Base-by-base conservation (phyloP, 2,797 vertebrate genomes). In the Ara ararauna region DNA sequence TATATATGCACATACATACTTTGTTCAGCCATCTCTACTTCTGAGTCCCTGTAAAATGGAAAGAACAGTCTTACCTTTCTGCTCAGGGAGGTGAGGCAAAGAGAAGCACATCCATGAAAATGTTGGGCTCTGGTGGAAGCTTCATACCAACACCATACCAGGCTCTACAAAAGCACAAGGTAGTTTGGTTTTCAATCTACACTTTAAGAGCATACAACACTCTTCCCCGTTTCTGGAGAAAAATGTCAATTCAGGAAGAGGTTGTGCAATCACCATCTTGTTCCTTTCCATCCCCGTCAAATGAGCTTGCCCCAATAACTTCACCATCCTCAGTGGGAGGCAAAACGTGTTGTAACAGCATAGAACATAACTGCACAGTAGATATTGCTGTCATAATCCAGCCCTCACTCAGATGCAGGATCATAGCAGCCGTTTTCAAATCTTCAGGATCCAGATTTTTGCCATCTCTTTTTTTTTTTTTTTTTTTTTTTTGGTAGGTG, bases 71-170 rank as follows among this genome's bases (percentile, higher is more conserved):
- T 72, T 16, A 45, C 36, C n/a, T 47, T 73, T 76, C 40, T 70
- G n/a, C 50, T 70, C 36, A 42, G 40, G 4, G 13, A 68, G 21
- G 23, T 0, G 2, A 64, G 30, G 21, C 38, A 73, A 38, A 51
- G 21, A 47, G 54, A 80, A 84, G 16, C 10, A 42, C 11, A 51
- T 4, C 10, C 0, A 0, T 5, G 26, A 60, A 61, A 80, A 38
- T 18, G 5, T 11, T 56, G 29, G 11, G 34, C 32, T 83, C 29
- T 6, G 2, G 17, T 54, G 50, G 38, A 53, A 82, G 29, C 15
- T 73, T 60, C 21, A 13, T n/a, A 60, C 36, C 38, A 71, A 5
- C 0, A 1, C 9, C 19, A 30, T 10, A 61, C 18, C 54, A 54
- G 26, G 11, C 24, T 71, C 34, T 47, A 56, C 8, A 20, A 26